Percentiles rank a stretch among this genome's conserved stretches.
These are phyloP conservation scores for Limnephilus marmoratus DNA, from an alignment of 2,888 invertebrate species.

Conservation along the genomic window DNA sequence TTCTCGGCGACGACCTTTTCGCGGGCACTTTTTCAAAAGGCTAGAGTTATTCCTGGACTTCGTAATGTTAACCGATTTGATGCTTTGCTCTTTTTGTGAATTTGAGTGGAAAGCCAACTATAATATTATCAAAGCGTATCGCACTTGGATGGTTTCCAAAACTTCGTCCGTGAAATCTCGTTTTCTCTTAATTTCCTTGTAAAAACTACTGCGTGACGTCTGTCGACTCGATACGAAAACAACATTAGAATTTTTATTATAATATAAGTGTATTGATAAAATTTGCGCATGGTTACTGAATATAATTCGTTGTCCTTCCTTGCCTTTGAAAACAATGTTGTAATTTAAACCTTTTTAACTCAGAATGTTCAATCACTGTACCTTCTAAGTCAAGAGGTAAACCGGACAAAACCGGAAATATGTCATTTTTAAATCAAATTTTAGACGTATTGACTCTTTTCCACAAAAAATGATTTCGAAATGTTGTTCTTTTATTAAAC, in stretches of 20 bases:
- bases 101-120: background rate
- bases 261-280: constrained; percentile 1
- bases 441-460: too few species aligned
- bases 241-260: background rate
- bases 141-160: constrained; percentile 41
- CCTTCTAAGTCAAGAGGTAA: too few species aligned
- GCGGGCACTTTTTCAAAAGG: background rate
- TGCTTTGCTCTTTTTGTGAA: background rate
- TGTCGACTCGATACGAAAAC: background rate
- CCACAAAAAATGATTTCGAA: too few species aligned
- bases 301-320: background rate
- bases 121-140: constrained; percentile 5
- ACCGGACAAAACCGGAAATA: too few species aligned
- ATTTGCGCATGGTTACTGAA: background rate
- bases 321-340: background rate
- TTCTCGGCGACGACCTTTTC: constrained; percentile 7
- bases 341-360: background rate
- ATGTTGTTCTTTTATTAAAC: too few species aligned
- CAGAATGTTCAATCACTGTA: background rate
- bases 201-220: constrained; percentile 24
- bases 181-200: constrained; percentile 30
- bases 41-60: background rate
- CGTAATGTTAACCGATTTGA: background rate
- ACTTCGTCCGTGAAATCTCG: constrained; percentile 40
- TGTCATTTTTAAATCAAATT: too few species aligned